phyloP scores from a whole-genome alignment of 1,140 invertebrate species.

The Drosophila jambulina region DNA sequence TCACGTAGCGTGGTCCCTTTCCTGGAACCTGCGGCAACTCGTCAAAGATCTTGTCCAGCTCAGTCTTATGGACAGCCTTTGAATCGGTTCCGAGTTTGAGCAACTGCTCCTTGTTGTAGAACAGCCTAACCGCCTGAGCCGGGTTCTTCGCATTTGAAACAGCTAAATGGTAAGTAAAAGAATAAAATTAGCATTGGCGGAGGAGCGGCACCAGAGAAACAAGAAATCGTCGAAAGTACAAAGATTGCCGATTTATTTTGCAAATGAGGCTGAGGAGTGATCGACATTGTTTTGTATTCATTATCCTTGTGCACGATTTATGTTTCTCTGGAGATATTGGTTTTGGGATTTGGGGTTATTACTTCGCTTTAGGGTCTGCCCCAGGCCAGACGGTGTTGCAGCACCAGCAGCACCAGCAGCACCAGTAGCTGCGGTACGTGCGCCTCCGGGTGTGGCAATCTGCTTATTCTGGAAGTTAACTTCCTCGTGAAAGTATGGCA shows the following conservation, averaged over 20 bases:
- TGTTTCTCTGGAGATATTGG: constrained; percentile 53
- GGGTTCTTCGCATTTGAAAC: constrained; percentile 5
- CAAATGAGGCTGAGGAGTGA: background rate
- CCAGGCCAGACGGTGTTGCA: constrained; percentile 13
- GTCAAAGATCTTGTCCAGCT: constrained; percentile 59
- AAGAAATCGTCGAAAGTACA: constrained; percentile 26
- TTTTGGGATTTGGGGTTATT: constrained; percentile 32
- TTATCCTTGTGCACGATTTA: constrained; percentile 22
- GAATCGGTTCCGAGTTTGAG: constrained; percentile 19
- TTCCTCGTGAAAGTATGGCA: constrained; percentile 59
- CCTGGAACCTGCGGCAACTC: constrained; percentile 63
- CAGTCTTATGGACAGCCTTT: constrained; percentile 18
- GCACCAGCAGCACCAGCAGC: background rate
- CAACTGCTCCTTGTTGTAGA: constrained; percentile 58
- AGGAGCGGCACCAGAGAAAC: constrained; percentile 13
- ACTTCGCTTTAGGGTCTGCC: constrained; percentile 64
- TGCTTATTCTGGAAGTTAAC: constrained; percentile 34
- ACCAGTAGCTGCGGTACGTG: background rate
- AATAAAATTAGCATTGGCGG: background rate
- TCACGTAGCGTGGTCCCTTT: constrained; percentile 12
- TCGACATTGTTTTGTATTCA: background rate
- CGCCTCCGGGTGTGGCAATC: background rate
- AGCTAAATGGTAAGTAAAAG: constrained; percentile 19
- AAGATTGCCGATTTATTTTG: constrained; percentile 20
- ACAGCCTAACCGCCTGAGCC: constrained; percentile 23